Percentiles rank a stretch among this genome's conserved stretches.
Evolutionary conservation across 1,140 invertebrate genomes (phyloP).

Genomic region (Macrostomum lignano): DNA sequence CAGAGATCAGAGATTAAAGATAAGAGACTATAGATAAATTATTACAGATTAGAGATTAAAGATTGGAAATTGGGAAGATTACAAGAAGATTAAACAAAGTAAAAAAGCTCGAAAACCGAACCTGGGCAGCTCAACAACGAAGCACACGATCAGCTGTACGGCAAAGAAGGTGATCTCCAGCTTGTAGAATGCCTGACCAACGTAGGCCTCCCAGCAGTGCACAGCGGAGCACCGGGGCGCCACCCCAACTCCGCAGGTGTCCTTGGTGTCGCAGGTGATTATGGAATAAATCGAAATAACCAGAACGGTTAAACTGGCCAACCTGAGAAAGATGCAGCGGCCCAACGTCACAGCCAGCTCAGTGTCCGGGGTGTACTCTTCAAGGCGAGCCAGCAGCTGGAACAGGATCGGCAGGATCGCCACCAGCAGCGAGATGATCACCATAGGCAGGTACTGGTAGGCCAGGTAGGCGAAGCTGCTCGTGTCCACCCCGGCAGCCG

Average conservation of each 20-base stretch:
- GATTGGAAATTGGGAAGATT: too few relatives aligned
- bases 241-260: conserved; percentile 9
- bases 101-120: too few relatives aligned
- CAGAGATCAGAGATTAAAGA: too few relatives aligned
- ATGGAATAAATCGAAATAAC: conserved; percentile 38
- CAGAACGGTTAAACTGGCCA: conserved; percentile 41
- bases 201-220: conserved; percentile 8
- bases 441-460: conserved; percentile 42
- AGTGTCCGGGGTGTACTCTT: conserved; percentile 39
- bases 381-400: conserved; percentile 32
- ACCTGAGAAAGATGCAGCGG: conserved; percentile 39
- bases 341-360: conserved; percentile 37
- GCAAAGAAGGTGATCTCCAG: too few relatives aligned
- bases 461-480: too few relatives aligned
- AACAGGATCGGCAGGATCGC: conserved; percentile 33
- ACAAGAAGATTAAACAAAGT: too few relatives aligned
- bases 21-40: too few relatives aligned
- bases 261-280: conserved; percentile 11
- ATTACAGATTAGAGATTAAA: too few relatives aligned
- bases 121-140: conserved; percentile 43
- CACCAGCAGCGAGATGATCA: conserved; percentile 42
- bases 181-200: too few relatives aligned
- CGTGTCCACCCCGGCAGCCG: too few relatives aligned
- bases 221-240: conserved; percentile 8
- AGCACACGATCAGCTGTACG: conserved; percentile 39